Conservation (phyloP, 2,888 invertebrate genomes). For the Dynastes hyllus region DNA sequence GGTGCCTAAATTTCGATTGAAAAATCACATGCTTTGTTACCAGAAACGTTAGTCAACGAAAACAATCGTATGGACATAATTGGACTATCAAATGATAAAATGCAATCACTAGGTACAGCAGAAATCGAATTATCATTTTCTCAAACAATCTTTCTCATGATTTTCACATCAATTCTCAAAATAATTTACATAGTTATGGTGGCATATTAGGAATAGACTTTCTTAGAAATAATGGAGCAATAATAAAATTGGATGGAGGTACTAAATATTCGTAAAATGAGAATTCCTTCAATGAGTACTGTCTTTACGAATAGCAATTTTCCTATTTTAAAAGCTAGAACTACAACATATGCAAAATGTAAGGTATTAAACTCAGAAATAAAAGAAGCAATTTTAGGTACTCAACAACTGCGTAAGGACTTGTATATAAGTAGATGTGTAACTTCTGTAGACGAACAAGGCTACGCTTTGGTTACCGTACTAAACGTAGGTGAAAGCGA, state of each 20-base stretch:
- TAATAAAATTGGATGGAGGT: neutral
- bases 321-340: slow-evolving; percentile 4
- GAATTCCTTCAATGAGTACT: neutral
- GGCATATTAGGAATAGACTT: slow-evolving; percentile 1
- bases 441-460: slow-evolving; percentile 8
- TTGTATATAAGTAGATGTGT: neutral
- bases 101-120: neutral
- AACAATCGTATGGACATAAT: slow-evolving; percentile 11
- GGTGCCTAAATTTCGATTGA: slow-evolving; percentile 43
- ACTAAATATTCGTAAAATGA: neutral
- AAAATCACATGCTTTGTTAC: slow-evolving; percentile 48
- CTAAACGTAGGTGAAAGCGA: neutral
- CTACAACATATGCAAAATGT: neutral
- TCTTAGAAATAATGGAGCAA: neutral
- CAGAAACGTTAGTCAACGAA: slow-evolving; percentile 26
- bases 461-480: neutral
- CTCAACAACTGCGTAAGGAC: neutral
- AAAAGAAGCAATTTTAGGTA: neutral
- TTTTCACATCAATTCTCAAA: slow-evolving; percentile 47
- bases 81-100: neutral
- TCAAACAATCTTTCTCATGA: slow-evolving; percentile 33
- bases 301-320: neutral
- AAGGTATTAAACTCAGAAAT: neutral
- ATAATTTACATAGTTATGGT: neutral
- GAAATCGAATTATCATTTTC: neutral